A percentile compares a stretch with the other conserved stretches of the same genome.
Evolutionary conservation across 1,140 invertebrate species (phyloP).

Genomic region (Zaprionus africanus): DNA sequence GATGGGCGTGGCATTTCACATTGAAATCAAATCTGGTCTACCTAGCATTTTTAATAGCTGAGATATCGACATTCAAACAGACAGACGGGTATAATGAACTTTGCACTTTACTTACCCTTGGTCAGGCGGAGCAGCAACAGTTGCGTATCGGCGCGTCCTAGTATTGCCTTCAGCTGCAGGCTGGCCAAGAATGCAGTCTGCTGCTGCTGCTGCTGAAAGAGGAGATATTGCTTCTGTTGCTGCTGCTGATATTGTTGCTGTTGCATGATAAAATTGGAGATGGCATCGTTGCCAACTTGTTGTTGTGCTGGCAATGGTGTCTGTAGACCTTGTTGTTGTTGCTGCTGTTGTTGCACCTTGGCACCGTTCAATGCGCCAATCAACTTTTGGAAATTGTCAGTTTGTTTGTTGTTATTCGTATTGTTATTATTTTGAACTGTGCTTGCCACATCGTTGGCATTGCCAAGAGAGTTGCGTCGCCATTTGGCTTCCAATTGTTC

Average conservation of each 20-base stretch:
- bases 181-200: slow-evolving; percentile 77
- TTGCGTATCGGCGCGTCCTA: slow-evolving; percentile 75
- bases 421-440: slow-evolving; percentile 1
- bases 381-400: slow-evolving; percentile 75
- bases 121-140: slow-evolving; percentile 71
- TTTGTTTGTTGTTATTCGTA: slow-evolving; percentile 39
- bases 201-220: slow-evolving; percentile 76
- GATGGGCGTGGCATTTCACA: too few species aligned
- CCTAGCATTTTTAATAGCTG: too few species aligned
- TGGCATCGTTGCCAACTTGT: slow-evolving; percentile 58
- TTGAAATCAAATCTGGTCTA: too few species aligned
- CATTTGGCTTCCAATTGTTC: slow-evolving; percentile 81
- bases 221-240: slow-evolving; percentile 72
- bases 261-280: slow-evolving; percentile 76
- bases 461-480: slow-evolving; percentile 70
- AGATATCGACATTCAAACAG: too few species aligned
- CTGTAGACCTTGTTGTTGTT: slow-evolving; percentile 18
- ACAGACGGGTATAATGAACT: not conserved
- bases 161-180: slow-evolving; percentile 75
- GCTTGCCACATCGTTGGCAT: slow-evolving; percentile 13
- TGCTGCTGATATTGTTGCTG: slow-evolving; percentile 78
- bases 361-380: slow-evolving; percentile 63
- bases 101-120: slow-evolving; percentile 56
- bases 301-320: slow-evolving; percentile 16
- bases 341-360: slow-evolving; percentile 33